A percentile compares a stretch with the other conserved stretches of the same genome.
Conservation (phyloP, 92 coral and sea anemone species). For the Porites rus region DNA sequence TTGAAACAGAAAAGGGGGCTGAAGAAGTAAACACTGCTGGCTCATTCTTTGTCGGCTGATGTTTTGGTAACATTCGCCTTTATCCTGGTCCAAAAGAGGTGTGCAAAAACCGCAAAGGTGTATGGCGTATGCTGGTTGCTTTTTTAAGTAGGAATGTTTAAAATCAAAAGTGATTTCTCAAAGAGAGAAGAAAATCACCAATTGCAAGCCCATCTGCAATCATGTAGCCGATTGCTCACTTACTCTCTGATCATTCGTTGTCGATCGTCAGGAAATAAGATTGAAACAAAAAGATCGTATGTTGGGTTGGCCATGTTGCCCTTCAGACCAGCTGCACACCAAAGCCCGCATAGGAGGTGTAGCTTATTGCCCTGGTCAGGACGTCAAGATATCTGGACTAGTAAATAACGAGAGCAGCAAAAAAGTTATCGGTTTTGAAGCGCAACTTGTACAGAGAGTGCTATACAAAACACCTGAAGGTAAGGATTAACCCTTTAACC, state of each 20-base stretch:
- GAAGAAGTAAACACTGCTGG: background rate
- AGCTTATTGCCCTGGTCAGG: slow-evolving; percentile 23
- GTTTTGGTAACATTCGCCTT: background rate
- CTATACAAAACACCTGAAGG: slow-evolving; percentile 7
- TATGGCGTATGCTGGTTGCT: background rate
- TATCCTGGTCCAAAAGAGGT: no score
- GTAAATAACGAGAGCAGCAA: slow-evolving; percentile 15
- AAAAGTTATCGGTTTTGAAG: slow-evolving; percentile 17
- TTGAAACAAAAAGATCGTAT: slow-evolving; percentile 17
- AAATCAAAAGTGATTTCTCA: background rate
- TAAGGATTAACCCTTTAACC: background rate
- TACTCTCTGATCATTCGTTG: background rate
- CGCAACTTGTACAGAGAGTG: slow-evolving; percentile 10
- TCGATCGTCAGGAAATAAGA: slow-evolving; percentile 26
- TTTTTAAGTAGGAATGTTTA: background rate
- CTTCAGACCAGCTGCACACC: slow-evolving; percentile 7
- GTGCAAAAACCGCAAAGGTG: no score
- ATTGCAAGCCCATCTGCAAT: background rate
- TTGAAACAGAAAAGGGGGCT: no score
- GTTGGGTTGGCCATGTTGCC: slow-evolving; percentile 25
- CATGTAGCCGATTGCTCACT: background rate
- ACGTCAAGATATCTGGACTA: slow-evolving; percentile 25
- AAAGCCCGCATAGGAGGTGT: slow-evolving; percentile 20
- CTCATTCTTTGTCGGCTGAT: background rate
- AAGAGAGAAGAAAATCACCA: background rate